A percentile compares a stretch with the other conserved stretches of the same genome.
These are phyloP conservation scores for Tricholaema leucomelas DNA, from an alignment of 2,113 vertebrate genomes.

Conservation along the genomic window DNA sequence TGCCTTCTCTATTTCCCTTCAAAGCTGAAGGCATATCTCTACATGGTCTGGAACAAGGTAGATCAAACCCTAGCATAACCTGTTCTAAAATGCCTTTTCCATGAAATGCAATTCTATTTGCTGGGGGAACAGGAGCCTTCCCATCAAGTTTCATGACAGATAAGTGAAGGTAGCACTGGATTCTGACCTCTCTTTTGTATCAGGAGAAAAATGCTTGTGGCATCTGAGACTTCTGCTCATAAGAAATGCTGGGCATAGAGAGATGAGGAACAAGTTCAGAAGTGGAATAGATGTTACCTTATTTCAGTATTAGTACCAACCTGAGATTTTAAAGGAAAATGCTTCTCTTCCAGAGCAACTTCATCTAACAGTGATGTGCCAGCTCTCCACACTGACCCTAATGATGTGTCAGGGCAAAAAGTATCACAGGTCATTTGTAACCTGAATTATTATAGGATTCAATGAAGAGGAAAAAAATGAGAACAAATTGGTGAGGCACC, in stretches of 20 bases:
- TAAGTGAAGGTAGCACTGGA: neutral
- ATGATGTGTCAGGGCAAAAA: neutral
- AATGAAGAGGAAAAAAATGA: neutral
- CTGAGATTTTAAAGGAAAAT: neutral
- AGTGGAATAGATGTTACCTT: neutral
- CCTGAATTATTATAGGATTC: neutral
- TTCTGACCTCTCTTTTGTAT: slow-evolving; percentile 1
- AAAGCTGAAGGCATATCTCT: slow-evolving; percentile 40
- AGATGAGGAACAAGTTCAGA: neutral
- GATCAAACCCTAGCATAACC: neutral
- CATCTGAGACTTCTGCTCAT: neutral
- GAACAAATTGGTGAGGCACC: neutral
- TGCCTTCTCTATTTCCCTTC: slow-evolving; percentile 36
- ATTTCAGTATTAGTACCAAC: neutral
- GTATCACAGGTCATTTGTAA: neutral
- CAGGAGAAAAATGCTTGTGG: neutral
- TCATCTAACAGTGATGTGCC: neutral
- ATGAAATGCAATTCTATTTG: neutral
- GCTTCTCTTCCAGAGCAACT: neutral
- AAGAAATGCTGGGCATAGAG: neutral
- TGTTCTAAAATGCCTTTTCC: neutral
- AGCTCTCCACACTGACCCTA: neutral
- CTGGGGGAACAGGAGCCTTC: slow-evolving; percentile 17
- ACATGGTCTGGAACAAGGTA: neutral
- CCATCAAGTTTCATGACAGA: neutral